phyloP scores from a whole-genome alignment of 2,113 vertebrate species.

The Suricata suricatta region DNA sequence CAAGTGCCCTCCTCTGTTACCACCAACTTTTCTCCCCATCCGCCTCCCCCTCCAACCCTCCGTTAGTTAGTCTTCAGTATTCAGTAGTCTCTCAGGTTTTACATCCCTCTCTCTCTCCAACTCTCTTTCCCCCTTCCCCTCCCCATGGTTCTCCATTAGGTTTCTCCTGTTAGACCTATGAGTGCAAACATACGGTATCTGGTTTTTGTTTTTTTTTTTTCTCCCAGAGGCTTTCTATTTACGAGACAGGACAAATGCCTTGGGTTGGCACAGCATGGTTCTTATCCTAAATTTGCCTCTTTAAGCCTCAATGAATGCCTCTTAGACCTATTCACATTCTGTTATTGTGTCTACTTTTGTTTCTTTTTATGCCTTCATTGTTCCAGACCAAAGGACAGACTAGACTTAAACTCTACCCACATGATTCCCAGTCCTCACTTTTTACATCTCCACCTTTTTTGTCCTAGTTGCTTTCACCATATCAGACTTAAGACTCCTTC shows the following conservation, averaged over 20 bases:
- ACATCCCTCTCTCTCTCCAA: too few species aligned
- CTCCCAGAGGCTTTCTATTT: neutral
- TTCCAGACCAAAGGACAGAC: neutral
- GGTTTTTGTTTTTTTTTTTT: neutral
- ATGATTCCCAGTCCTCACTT: neutral
- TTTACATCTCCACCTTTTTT: neutral
- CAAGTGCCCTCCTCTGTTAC: too few species aligned
- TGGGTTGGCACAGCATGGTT: neutral
- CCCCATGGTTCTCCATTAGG: too few species aligned
- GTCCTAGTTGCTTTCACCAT: neutral
- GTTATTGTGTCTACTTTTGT: neutral
- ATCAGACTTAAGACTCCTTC: neutral
- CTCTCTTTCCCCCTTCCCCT: too few species aligned
- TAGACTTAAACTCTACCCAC: neutral
- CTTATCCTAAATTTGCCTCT: neutral
- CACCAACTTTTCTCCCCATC: too few species aligned
- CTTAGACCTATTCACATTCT: neutral
- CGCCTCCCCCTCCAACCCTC: too few species aligned
- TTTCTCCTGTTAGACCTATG: too few species aligned
- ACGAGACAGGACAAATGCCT: neutral
- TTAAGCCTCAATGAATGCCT: neutral
- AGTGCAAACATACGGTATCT: too few species aligned
- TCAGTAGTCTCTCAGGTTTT: too few species aligned
- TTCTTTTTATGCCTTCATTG: neutral
- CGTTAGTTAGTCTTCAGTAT: too few species aligned